Percentiles rank a stretch among this genome's conserved stretches.
Conservation (phyloP, 2,888 invertebrate genomes). For the Meghimatium bilineatum region DNA sequence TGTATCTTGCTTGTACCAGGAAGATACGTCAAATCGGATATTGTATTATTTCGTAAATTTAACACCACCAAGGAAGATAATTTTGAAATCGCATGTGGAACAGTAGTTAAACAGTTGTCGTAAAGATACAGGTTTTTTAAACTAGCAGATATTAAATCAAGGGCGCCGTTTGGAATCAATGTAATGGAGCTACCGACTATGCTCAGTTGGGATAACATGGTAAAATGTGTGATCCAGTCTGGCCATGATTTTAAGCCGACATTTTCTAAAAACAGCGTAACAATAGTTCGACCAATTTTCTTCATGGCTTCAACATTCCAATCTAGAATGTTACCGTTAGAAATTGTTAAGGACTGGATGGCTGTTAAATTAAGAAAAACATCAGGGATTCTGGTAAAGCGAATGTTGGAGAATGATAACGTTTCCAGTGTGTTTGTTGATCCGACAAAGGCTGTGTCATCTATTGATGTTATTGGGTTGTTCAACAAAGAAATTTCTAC, state of each 20-base stretch:
- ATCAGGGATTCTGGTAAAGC: conserved; percentile 4
- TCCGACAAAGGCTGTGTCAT: not conserved
- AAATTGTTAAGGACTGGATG: not conserved
- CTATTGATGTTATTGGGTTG: not conserved
- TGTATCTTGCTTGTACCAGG: not conserved
- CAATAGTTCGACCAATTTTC: not conserved
- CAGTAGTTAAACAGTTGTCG: not conserved
- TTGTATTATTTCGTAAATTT: not conserved
- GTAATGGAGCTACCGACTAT: not conserved
- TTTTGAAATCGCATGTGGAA: not conserved
- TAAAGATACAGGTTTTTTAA: not conserved
- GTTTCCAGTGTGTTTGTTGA: not conserved
- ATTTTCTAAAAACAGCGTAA: not conserved
- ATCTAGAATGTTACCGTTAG: not conserved
- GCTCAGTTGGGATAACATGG: not conserved
- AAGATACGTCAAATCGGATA: not conserved
- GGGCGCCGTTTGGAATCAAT: not conserved
- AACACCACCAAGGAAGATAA: not conserved
- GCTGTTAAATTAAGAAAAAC: not conserved
- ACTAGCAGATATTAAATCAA: not conserved
- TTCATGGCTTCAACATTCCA: conserved; percentile 13
- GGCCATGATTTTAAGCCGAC: not conserved
- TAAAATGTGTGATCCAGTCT: not conserved
- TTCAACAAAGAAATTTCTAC: not conserved
- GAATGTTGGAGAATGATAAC: not conserved